A percentile compares a stretch with the other conserved stretches of the same genome.
Conservation (phyloP, 2,888 invertebrate genomes). For the Ctenicera cuprea region DNA sequence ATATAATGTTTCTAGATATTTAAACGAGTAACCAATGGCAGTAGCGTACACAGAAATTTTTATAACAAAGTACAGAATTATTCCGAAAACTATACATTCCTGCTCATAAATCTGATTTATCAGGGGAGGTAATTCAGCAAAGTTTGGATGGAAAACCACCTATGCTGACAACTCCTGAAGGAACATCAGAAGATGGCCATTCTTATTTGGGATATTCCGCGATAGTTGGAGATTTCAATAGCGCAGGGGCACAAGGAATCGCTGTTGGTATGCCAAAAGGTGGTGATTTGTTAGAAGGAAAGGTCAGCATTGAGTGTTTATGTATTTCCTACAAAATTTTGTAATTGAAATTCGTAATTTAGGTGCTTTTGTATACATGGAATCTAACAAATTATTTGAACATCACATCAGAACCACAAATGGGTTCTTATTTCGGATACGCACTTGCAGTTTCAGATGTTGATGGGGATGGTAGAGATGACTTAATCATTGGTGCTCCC, state of each 20-base stretch:
- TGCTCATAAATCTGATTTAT: constrained; percentile 64
- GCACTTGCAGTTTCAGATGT: constrained; percentile 91
- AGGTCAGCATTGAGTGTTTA: constrained; percentile 74
- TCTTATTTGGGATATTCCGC: constrained; percentile 96
- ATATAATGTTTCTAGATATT: constrained; percentile 34
- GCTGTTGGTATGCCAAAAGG: constrained; percentile 93
- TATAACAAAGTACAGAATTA: neutral
- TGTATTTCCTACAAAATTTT: too few species aligned
- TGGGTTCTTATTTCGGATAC: constrained; percentile 98
- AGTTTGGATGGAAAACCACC: constrained; percentile 81
- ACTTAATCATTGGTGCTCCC: constrained; percentile 95
- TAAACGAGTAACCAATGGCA: neutral
- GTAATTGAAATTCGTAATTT: neutral
- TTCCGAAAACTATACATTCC: neutral
- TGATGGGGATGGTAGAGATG: constrained; percentile 93
- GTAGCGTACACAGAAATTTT: too few species aligned
- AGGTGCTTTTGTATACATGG: constrained; percentile 87
- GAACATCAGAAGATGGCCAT: constrained; percentile 87
- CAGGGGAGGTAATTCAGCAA: constrained; percentile 91
- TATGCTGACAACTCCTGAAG: constrained; percentile 88
- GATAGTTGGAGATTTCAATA: constrained; percentile 91
- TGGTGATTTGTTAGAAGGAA: constrained; percentile 88
- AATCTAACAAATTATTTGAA: constrained; percentile 87
- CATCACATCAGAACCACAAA: constrained; percentile 94
- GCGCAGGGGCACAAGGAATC: constrained; percentile 86